A percentile compares a stretch with the other conserved stretches of the same genome.
These are phyloP conservation scores for Papilio elwesi DNA, from an alignment of 2,888 invertebrate species.

Conservation along the genomic window DNA sequence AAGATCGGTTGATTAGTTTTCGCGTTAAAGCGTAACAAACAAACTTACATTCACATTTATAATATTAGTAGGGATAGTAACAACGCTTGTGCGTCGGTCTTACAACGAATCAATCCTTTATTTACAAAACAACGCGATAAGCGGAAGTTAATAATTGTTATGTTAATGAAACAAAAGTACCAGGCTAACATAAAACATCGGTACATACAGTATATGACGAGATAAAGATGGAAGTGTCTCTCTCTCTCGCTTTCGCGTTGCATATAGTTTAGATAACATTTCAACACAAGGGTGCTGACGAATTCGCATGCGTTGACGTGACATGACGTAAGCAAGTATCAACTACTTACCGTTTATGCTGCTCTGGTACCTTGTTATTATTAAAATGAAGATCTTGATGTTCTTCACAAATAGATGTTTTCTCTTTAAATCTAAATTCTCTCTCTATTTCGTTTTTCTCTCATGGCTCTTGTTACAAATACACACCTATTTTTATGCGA, in stretches of 20 bases:
- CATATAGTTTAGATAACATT: not conserved
- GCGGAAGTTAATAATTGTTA: not conserved
- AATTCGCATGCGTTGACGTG: constrained; percentile 5
- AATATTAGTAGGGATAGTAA: no score
- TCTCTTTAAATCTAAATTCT: no score
- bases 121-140: constrained; percentile 1
- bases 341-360: not conserved
- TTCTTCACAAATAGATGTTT: no score
- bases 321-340: not conserved
- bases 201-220: not conserved
- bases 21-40: no score
- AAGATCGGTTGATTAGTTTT: no score
- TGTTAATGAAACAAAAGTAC: constrained; percentile 1
- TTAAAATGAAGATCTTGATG: no score
- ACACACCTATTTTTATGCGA: no score
- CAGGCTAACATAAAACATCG: constrained; percentile 9
- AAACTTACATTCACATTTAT: no score
- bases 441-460: no score
- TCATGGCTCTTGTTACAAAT: no score
- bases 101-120: no score
- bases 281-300: not conserved
- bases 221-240: not conserved
- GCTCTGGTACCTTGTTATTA: not conserved
- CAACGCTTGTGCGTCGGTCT: no score
- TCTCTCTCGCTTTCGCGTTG: not conserved